Evolutionary conservation across 2,888 invertebrate genomes (phyloP), one percentile per base, ranked within the genome.

Genomic region (Rhagonycha lutea): DNA sequence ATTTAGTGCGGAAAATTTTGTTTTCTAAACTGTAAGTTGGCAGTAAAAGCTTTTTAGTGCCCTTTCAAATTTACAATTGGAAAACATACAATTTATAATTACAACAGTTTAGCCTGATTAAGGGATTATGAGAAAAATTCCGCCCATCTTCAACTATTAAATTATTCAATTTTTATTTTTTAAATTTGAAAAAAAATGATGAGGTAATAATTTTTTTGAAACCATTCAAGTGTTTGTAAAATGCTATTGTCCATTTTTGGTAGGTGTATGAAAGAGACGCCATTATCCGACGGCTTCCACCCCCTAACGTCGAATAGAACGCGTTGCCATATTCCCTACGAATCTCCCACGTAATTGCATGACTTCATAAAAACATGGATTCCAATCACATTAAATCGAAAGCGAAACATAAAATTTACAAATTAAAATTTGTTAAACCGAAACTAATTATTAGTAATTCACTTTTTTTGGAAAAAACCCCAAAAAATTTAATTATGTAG

Each of bases 201-300:
- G 18, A 18, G 18, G 18, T 18, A 18, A 18, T 2, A 18, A 18
- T 18, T 18, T 18, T 26, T 26, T 7, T 4, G 26, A 3, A 26
- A 26, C 26, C 7, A 4, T 28, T 28, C 8, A 9, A 9, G 28
- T 8, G 8, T 9, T 28, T 28, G 8, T 28, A n/a, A 47, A 47
- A 47, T n/a, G 2, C n/a, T 7, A 47, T 47, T n/a, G n/a, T n/a
- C 47, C 47, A 47, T 47, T 47, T 47, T 47, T 47, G 3, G 47
- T 47, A 47, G 47, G 47, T 47, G 24, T 18, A 65, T 11, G 24
- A 29, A 60, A 47, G 23, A 61, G 68, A 29, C 72, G 72, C 72
- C 72, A 72, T 72, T 72, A 29, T 72, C 72, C 72, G 72, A 32
- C 72, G 72, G 72, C 65, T 24, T 63, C 63, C 23, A 71, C 71